Conservation (phyloP, 1,140 invertebrate species). For the Antheraea pernyi region DNA sequence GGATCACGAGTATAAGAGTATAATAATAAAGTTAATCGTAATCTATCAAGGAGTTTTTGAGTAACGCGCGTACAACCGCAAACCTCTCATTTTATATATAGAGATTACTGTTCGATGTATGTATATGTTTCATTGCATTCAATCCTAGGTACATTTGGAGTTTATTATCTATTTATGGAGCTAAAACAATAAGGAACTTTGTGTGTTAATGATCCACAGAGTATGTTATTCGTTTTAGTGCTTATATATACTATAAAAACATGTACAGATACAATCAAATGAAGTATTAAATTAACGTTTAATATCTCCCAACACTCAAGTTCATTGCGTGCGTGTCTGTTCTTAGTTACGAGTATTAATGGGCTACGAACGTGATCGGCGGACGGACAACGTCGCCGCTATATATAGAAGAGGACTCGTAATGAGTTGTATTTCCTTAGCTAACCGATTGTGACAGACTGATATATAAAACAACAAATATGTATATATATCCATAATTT, state of each 20-base stretch:
- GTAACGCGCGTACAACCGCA: too few relatives aligned
- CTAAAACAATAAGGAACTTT: background rate
- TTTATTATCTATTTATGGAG: too few relatives aligned
- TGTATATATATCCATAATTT: background rate
- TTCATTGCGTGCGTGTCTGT: conserved; percentile 24
- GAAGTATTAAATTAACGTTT: conserved; percentile 8
- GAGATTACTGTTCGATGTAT: too few relatives aligned
- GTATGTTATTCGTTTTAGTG: background rate
- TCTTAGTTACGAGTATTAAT: conserved; percentile 44
- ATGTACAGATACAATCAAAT: conserved; percentile 6
- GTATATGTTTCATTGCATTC: too few relatives aligned
- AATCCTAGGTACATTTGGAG: too few relatives aligned
- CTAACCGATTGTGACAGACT: conserved; percentile 6
- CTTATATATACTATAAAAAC: background rate
- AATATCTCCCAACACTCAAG: conserved; percentile 7
- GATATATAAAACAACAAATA: conserved; percentile 10
- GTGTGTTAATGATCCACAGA: background rate
- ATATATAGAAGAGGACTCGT: conserved; percentile 41
- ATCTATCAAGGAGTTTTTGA: too few relatives aligned
- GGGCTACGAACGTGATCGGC: conserved; percentile 38
- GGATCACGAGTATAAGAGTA: too few relatives aligned
- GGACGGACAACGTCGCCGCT: conserved; percentile 25
- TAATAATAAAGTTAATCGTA: too few relatives aligned
- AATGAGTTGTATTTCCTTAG: conserved; percentile 47
- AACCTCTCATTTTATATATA: too few relatives aligned